Base-by-base conservation (phyloP, 1,140 invertebrate genomes). In the Halyomorpha halys region DNA sequence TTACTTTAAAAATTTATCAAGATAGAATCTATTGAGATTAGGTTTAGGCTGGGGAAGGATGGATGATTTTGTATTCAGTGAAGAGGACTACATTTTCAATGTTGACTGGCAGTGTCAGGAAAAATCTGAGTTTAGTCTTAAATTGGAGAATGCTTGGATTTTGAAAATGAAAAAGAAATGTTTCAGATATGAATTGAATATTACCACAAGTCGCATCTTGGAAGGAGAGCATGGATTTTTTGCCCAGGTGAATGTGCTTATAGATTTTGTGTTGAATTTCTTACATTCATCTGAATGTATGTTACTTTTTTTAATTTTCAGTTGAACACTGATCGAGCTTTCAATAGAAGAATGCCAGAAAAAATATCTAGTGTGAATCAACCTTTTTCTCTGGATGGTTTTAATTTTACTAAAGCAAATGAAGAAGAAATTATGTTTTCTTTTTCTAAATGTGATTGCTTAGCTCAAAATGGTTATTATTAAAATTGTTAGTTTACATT, bases 361-460 rank as follows among this genome's bases (percentile, higher is more conserved):
- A 63, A 74, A 45, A 80, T 87, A 49, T 65, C 70, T 13, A 78
- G 75, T 68, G 75, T 85, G 49, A 73, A 72, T 19, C 79, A 85
- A 71, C 76, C 79, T 23, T 87, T 87, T 73, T 75, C 86, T 73
- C 64, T 74, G 2, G 69, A 75, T 44, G 71, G 75, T 62, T 89
- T 89, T 71, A 85, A 88, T 75, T 89, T 89, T 68, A 85, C 77
- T 3, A 83, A 84, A 75, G 74, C 84, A 61, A 71, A 75, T 19
- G 23, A 73, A 18, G 68, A 78, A 67, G 86, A 89, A 75, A 76
- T 83, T 60, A 69, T 85, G 45, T 78, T 81, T 67, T 56, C 4
- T 15, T 23, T 56, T 56, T n/a, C 21, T 23, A 16, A 27, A 19
- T 4, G 15, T 3, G 53, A 56, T 56, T 30, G 27, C 8, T 56